Base-by-base conservation (phyloP, 1,140 invertebrate species). In the Bombus turneri region DNA sequence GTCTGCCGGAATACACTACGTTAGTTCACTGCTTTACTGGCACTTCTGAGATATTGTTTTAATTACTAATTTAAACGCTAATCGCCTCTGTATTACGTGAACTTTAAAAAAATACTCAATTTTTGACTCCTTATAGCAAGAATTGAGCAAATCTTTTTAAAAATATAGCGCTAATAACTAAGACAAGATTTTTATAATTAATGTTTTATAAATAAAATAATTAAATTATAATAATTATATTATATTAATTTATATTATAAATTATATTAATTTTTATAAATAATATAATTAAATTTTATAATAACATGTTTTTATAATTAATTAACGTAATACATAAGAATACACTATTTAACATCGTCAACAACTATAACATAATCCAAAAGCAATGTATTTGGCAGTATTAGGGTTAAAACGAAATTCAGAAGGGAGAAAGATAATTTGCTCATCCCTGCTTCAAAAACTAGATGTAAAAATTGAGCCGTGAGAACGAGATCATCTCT, bases 51-150 rank as follows among this genome's bases (percentile, higher is more conserved):
- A 81, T 90, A 87, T 87, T 72, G 80, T 73, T 62, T 87, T 88
- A 88, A 83, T 86, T 31, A 41, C 87, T 91, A 91, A 66, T 87
- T 78, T 82, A 79, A 79, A 88, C 69, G n/a, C 79, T 88, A 91
- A n/a, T 81, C 79, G 37, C 47, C 31, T 64, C 18, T 80, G 64
- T 71, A 59, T 71, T 87, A 85, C 76, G 73, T 87, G 39, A 64
- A 72, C 78, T 82, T 90, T 91, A 91, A 68, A 91, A 88, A 91
- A 91, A 91, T 91, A 91, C 79, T 91, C 90, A 91, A 91, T 91
- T 88, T 91, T 91, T 91, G 69, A 87, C 86, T 90, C 81, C 76
- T 47, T 85, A n/a, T 68, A 31, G 83, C 83, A 37, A 79, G 77
- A 69, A 41, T 68, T 80, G 83, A 85, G 83, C 83, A 85, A 85